Evolutionary conservation across 2,113 vertebrate genomes (phyloP).

Genomic region (Callocephalon fimbriatum): DNA sequence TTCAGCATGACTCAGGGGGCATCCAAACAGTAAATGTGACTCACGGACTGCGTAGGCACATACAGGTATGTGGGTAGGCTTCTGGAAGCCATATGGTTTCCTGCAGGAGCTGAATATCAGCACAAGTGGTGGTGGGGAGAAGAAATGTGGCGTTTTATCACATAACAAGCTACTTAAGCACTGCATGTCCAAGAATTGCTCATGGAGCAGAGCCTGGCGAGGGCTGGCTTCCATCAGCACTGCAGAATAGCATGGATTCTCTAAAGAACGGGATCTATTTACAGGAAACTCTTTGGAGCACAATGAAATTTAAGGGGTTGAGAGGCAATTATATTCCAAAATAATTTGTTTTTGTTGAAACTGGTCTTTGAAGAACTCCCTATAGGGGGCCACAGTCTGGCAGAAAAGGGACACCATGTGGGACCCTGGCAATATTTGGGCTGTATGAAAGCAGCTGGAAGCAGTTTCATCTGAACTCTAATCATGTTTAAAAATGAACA

Average conservation of each 20-base stretch:
- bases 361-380: constrained; percentile 7
- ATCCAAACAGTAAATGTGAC: constrained; percentile 65
- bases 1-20: constrained; percentile 66
- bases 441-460: constrained; percentile 39
- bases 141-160: constrained; percentile 16
- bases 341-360: not conserved
- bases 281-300: not conserved
- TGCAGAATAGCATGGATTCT: not conserved
- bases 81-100: constrained; percentile 60
- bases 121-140: not conserved
- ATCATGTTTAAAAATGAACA: not conserved
- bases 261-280: not conserved
- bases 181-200: not conserved
- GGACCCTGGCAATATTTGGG: not conserved
- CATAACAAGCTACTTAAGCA: not conserved
- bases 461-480: not conserved
- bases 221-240: constrained; percentile 1
- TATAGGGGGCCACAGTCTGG: not conserved
- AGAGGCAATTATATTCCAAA: constrained; percentile 10
- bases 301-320: constrained; percentile 17
- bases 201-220: not conserved
- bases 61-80: constrained; percentile 33
- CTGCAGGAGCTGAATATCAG: constrained; percentile 47
- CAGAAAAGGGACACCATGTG: not conserved
- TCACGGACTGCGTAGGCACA: constrained; percentile 41